A percentile compares a stretch with the other conserved stretches of the same genome.
Evolutionary conservation across 2,113 vertebrate genomes (phyloP).

Genomic region (Melospiza georgiana): DNA sequence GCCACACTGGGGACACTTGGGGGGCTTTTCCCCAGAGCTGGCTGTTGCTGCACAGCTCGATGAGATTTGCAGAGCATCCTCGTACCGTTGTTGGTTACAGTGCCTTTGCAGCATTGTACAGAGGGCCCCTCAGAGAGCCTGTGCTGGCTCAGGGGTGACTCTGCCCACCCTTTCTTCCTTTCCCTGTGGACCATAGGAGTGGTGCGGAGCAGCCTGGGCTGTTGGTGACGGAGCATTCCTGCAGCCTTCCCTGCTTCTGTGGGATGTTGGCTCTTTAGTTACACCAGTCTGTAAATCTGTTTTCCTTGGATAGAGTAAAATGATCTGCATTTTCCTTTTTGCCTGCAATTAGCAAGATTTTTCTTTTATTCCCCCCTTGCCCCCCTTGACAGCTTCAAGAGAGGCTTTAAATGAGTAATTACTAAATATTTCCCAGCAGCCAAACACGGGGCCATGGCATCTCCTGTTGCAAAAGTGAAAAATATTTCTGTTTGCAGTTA

Average conservation of each 20-base stretch:
- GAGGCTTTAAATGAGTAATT: constrained; percentile 84
- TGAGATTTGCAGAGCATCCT: neutral
- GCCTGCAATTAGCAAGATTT: constrained; percentile 64
- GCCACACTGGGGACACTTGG: accelerated
- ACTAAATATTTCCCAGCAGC: constrained; percentile 83
- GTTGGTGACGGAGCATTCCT: neutral
- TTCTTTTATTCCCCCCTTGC: neutral
- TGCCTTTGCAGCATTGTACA: neutral
- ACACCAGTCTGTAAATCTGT: neutral
- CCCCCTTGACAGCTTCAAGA: constrained; percentile 72
- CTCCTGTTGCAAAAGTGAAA: constrained; percentile 83
- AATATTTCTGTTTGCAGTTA: constrained; percentile 90
- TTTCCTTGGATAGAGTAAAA: neutral
- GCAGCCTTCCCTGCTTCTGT: neutral
- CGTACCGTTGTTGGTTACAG: accelerated
- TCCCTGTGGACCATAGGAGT: neutral
- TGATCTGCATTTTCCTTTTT: constrained; percentile 30
- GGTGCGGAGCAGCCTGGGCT: neutral
- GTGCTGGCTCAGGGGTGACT: neutral
- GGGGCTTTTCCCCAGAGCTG: neutral
- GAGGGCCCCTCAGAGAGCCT: neutral
- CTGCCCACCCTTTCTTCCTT: neutral
- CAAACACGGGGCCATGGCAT: constrained; percentile 77
- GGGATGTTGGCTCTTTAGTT: neutral
- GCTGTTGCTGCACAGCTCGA: accelerated